A percentile compares a stretch with the other conserved stretches of the same genome.
Evolutionary conservation across 2,888 invertebrate species (phyloP).

Genomic region (Steromphala cineraria): DNA sequence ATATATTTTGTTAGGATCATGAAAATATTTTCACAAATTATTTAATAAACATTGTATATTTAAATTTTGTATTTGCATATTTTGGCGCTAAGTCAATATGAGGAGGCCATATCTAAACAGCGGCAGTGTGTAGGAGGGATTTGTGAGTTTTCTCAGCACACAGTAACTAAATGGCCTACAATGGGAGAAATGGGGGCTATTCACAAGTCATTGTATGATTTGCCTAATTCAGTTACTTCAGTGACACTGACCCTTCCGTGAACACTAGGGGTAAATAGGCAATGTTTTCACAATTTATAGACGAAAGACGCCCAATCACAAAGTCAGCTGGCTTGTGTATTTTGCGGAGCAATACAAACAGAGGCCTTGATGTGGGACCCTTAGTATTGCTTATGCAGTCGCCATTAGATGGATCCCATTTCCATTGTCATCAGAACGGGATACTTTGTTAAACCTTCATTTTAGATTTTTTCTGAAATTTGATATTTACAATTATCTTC

Average conservation of each 20-base stretch:
- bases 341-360: slow-evolving; percentile 14
- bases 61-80: too few relatives aligned
- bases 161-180: neutral
- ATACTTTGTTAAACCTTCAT: neutral
- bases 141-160: neutral
- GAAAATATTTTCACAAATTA: too few relatives aligned
- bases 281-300: slow-evolving; percentile 38
- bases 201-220: neutral
- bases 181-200: neutral
- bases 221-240: slow-evolving; percentile 14
- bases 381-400: neutral
- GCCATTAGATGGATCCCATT: slow-evolving; percentile 2
- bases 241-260: slow-evolving; percentile 4
- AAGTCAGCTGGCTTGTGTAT: slow-evolving; percentile 21
- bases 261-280: slow-evolving; percentile 32
- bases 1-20: too few relatives aligned
- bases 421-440: neutral
- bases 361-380: neutral
- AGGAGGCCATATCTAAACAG: neutral
- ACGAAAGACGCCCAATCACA: slow-evolving; percentile 6
- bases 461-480: too few relatives aligned
- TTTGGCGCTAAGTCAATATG: too few relatives aligned
- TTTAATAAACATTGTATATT: too few relatives aligned
- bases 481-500: too few relatives aligned
- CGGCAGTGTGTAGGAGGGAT: neutral